Evolutionary conservation across 2,797 vertebrate genomes (phyloP), one percentile per base, ranked within the genome.

Genomic region (Bufotes viridis): DNA sequence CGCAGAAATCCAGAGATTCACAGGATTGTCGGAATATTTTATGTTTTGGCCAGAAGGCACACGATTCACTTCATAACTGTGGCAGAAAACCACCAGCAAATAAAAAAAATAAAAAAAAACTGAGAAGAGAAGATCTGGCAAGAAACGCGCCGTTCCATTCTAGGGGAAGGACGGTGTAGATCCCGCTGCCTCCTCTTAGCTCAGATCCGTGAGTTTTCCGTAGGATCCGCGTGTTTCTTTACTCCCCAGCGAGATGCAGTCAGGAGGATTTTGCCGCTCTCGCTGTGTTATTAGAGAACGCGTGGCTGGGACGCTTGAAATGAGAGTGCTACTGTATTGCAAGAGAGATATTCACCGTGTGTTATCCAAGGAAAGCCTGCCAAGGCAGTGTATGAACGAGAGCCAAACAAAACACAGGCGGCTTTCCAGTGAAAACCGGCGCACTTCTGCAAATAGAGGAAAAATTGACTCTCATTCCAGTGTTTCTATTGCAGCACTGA

Each of bases 401-500:
- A 94, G 97, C 97, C 98, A 99, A 99, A 96, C 96, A 96, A 97
- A 98, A 98, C 96, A 97, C 95, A 93, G 96, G 96, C 96, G 95
- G 93, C 95, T 95, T 96, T 96, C 96, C 96, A 94, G 94, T 90
- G 94, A 93, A 94, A 95, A 95, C 94, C 96, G 93, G 96, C 96
- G 93, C 96, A 93, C 96, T 96, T 95, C 96, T 96, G 96, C 96
- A 96, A 95, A 97, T 93, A 96, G 95, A 96, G 96, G 96, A 96
- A 96, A 95, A 96, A 96, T 93, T 93, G 95, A 95, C 95, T 96
- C 94, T 94, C 94, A 93, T 95, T 93, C 93, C 93, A 95, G 93
- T 93, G 93, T 93, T 95, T 95, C 94, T 95, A 92, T 93, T 94
- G 93, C 93, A 95, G 92, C 92, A 94, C 92, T 90, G 95, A 94